These are phyloP conservation scores for Drosophila pegasa DNA, from an alignment of 2,888 invertebrate genomes.

Conservation along the genomic window DNA sequence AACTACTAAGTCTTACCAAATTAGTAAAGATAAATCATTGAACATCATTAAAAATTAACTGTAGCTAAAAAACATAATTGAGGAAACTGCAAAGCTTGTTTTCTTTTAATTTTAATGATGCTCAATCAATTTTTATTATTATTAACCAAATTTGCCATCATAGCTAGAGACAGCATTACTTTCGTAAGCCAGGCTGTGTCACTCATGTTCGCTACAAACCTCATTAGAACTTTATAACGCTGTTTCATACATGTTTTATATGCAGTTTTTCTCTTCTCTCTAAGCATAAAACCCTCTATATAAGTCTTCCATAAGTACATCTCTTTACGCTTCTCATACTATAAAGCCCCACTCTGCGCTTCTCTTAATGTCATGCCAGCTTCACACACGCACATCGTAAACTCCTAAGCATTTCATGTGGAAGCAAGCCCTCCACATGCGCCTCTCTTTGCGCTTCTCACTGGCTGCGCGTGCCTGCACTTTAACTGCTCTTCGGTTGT, in stretches of 20 bases:
- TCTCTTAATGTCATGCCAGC: not conserved
- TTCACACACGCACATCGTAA: not conserved
- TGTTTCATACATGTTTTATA: not conserved
- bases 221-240: not conserved
- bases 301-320: too few relatives aligned
- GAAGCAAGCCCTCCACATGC: not conserved
- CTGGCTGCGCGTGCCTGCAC: not conserved
- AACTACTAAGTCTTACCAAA: not conserved
- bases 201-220: too few relatives aligned
- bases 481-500: not conserved
- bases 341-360: not conserved
- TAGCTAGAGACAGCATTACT: not conserved
- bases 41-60: not conserved
- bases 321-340: too few relatives aligned
- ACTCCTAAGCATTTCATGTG: not conserved
- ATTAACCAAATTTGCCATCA: not conserved
- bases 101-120: not conserved
- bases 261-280: not conserved
- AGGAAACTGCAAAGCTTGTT: not conserved
- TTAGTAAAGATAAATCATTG: not conserved
- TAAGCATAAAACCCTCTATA: not conserved
- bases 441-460: conserved; percentile 27
- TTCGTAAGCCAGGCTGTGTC: too few relatives aligned
- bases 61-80: not conserved
- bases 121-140: not conserved